Base-by-base conservation (phyloP, 1,140 invertebrate genomes). In the Hycleus phaleratus region DNA sequence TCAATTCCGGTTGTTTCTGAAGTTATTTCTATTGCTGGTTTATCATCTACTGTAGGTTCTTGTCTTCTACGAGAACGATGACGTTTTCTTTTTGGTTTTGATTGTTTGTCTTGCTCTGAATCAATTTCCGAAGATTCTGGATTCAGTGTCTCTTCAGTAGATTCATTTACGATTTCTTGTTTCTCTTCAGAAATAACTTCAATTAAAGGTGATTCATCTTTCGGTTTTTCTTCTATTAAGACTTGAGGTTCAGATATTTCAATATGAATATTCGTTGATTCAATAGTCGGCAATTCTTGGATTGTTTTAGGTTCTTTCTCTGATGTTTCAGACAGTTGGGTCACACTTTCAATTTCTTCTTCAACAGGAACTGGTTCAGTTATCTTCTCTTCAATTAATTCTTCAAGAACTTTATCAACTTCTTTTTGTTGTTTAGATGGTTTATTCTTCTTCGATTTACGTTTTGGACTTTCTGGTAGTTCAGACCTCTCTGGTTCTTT, bases 21-120 rank as follows among this genome's bases (percentile, higher is more conserved):
- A 43, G 12, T 54, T 42, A 11, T 59, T 59, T 42, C 46, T 38
- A 46, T 45, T 45, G 56, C 46, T 40, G 18, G 38, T 45, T 46
- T 61, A 56, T 47, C 45, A 24, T 26, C 9, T 1, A 45, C n/a
- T 3, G 44, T 24, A 25, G 67, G 58, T 11, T 48, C 64, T 49
- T 32, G 32, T 32, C 3, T 32, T 32, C 32, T 32, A 7, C 32
- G 2, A 32, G 32, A 32, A 5, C 32, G 32, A 32, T 32, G 4
- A 32, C 32, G 32, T 32, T 32, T 32, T 32, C 32, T 1, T 7
- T 32, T 32, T 32, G 32, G 32, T 32, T 32, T 32, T 32, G 32
- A 32, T 32, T 32, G 1, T 32, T 32, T 32, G 32, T 32, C 32
- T 3, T 5, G 18, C 18, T 18, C 18, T 18, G 18, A 5, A 5